Conservation (phyloP, 2,888 invertebrate genomes). For the Troides oblongomaculatus region DNA sequence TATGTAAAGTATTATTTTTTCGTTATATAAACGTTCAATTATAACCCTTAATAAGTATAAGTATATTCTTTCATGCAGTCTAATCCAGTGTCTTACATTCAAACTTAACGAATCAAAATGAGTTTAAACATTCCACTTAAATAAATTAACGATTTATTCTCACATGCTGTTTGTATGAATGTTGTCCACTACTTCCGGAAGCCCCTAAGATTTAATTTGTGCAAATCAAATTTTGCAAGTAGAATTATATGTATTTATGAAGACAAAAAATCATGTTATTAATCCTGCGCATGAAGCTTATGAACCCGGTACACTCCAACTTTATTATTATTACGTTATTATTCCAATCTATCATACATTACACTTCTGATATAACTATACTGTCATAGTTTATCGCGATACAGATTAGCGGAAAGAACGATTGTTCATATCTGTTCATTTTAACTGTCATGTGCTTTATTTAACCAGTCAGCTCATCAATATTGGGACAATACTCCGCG, state of each 20-base stretch:
- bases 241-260: background rate
- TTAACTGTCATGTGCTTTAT: slow-evolving; percentile 31
- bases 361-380: slow-evolving; percentile 61
- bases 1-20: no score
- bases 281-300: slow-evolving; percentile 61
- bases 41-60: no score
- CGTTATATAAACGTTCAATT: no score
- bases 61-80: no score
- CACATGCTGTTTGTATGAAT: no score
- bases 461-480: slow-evolving; percentile 11
- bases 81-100: no score
- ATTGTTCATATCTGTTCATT: slow-evolving; percentile 35
- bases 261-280: slow-evolving; percentile 12
- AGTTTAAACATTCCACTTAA: no score
- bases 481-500: background rate
- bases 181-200: no score
- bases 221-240: no score
- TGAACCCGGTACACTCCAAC: slow-evolving; percentile 51
- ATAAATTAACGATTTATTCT: no score
- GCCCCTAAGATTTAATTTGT: no score
- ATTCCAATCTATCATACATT: slow-evolving; percentile 47
- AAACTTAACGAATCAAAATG: no score
- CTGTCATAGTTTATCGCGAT: slow-evolving; percentile 54
- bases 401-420: slow-evolving; percentile 43
- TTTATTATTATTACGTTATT: slow-evolving; percentile 41